Base-by-base conservation (phyloP, 2,888 invertebrate genomes). In the Toxonevra muliebris region DNA sequence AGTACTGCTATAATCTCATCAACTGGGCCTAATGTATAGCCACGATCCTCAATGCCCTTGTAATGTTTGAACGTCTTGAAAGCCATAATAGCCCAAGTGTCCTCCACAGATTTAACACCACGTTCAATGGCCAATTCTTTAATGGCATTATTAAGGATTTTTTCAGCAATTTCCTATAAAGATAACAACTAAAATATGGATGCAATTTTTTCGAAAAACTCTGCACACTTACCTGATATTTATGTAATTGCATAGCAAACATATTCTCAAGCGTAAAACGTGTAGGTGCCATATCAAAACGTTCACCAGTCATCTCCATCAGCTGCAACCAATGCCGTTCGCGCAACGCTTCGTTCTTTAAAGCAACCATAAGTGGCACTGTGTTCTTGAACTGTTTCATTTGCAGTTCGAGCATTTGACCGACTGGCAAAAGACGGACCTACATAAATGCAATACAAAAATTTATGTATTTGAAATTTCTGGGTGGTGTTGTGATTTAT, bases 81-180 rank as follows among this genome's bases (percentile, higher is more conserved):
- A 45, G 86, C 76, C 82, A 92, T 89, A 10, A 73, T 83, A 0
- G 87, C 88, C 93, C 93, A 94, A 0, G 89, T 88, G 41, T 94
- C 92, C 64, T 92, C 90, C 0, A 97, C 90, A 60, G 95, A 93
- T 77, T 90, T 91, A 0, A 97, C 92, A 13, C 94, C 93, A 74
- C 91, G 92, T 82, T 97, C 97, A 76, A 97, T 96, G n/a, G 92
- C 90, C 79, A 96, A 86, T 84, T 97, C 97, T 87, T 96, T 96
- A 71, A 94, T 91, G 42, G 97, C 96, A 81, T 92, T 92, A 73
- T 91, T 94, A 40, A 97, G 92, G 65, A 97, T 96, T 80, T 91
- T 90, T 76, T 92, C 92, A 48, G 95, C 95, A 5, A 93, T 92
- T 0, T 95, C 84, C 82, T 82, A 64, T 52, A 2, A 13, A 1